Evolutionary conservation across 1,140 invertebrate genomes (phyloP).

Genomic region (Drosophila mauritiana): DNA sequence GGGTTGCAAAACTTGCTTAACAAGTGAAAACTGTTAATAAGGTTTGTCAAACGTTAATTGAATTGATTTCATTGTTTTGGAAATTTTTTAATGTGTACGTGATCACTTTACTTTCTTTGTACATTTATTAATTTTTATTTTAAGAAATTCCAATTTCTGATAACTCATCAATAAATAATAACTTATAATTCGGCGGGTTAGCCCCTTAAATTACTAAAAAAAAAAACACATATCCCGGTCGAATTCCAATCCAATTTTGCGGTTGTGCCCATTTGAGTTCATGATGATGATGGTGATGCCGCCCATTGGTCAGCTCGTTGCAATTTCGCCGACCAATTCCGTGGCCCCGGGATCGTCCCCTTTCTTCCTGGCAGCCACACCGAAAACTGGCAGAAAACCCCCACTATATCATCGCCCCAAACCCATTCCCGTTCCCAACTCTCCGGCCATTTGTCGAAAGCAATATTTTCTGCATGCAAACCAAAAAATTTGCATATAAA

Average conservation of each 20-base stretch:
- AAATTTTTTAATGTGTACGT: too few species aligned
- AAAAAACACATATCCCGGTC: slow-evolving; percentile 15
- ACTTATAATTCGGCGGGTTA: slow-evolving; percentile 17
- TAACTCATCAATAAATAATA: slow-evolving; percentile 3
- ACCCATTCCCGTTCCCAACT: slow-evolving; percentile 22
- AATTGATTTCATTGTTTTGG: too few species aligned
- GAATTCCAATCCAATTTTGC: slow-evolving; percentile 41
- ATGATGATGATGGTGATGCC: slow-evolving; percentile 43
- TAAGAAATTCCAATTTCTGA: too few species aligned
- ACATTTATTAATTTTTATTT: too few species aligned
- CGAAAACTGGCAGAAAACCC: slow-evolving; percentile 35
- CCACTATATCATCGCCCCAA: slow-evolving; percentile 8
- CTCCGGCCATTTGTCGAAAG: slow-evolving; percentile 65
- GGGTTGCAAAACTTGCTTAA: background rate
- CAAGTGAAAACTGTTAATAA: background rate
- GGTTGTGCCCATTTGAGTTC: slow-evolving; percentile 38
- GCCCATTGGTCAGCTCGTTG: slow-evolving; percentile 53
- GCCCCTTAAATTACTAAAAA: slow-evolving; percentile 4
- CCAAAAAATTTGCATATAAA: slow-evolving; percentile 83
- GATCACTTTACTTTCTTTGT: background rate
- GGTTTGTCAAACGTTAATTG: background rate
- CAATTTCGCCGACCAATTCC: slow-evolving; percentile 55
- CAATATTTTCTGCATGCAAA: slow-evolving; percentile 80
- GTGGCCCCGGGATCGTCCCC: slow-evolving; percentile 20
- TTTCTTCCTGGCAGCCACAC: slow-evolving; percentile 8